A percentile compares a stretch with the other conserved stretches of the same genome.
Evolutionary conservation across 35 echinoderm and acorn worm species (phyloP).

Genomic region (Apostichopus parvimensis): DNA sequence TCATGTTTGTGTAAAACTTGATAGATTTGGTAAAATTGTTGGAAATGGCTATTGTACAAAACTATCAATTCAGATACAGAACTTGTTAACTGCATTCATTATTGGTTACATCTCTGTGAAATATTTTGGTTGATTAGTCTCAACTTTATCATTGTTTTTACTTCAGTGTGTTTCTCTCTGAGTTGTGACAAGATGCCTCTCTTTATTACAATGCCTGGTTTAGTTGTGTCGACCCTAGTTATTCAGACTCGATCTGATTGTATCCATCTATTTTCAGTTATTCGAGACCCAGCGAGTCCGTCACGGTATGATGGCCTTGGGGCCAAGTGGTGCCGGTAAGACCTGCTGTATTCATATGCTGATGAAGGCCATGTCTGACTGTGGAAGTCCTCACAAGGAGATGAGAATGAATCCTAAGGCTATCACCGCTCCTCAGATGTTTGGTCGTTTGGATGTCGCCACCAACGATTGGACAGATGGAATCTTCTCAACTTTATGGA

Average conservation of each 20-base stretch:
- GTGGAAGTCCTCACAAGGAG: slow-evolving; percentile 87
- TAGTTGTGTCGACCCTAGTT: no score
- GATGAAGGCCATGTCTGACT: slow-evolving; percentile 97
- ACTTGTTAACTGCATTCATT: no score
- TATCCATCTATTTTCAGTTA: slow-evolving; percentile 43
- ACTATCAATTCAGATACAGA: no score
- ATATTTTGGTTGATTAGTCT: no score
- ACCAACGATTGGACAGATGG: slow-evolving; percentile 99
- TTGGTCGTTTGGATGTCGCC: slow-evolving; percentile 88
- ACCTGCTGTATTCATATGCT: slow-evolving; percentile 95
- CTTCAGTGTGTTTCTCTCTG: no score
- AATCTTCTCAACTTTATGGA: slow-evolving; percentile 95
- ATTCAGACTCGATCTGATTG: not conserved
- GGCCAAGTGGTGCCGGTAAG: slow-evolving; percentile 88
- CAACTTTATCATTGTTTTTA: no score
- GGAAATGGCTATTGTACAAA: no score
- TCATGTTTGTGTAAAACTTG: no score
- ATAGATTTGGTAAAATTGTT: no score
- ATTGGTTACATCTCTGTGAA: no score
- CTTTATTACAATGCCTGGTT: no score
- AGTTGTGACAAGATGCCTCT: no score
- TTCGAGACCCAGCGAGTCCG: slow-evolving; percentile 97
- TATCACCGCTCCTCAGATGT: slow-evolving; percentile 98
- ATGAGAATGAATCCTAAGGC: slow-evolving; percentile 99
- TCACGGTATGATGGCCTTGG: slow-evolving; percentile 97